phyloP scores from a whole-genome alignment of 1,140 invertebrate species.

The Eumaeus atala region DNA sequence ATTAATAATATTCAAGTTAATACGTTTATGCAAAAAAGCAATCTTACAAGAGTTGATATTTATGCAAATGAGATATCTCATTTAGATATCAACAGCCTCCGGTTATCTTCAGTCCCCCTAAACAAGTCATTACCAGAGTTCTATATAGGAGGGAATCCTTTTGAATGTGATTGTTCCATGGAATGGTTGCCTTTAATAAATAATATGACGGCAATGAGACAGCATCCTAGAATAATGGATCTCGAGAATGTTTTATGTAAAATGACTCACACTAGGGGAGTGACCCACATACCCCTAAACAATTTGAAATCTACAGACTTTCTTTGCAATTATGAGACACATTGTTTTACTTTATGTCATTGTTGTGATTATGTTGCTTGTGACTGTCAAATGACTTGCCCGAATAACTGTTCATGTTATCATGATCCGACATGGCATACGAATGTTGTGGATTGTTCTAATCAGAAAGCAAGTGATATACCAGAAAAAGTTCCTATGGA shows the following conservation, averaged over 20 bases:
- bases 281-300: conserved; percentile 79
- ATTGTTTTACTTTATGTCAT: conserved; percentile 93
- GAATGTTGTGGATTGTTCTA: conserved; percentile 93
- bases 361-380: conserved; percentile 96
- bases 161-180: conserved; percentile 93
- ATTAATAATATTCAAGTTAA: conserved; percentile 87
- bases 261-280: conserved; percentile 83
- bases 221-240: conserved; percentile 90
- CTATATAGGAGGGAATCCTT: conserved; percentile 91
- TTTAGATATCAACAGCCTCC: conserved; percentile 86
- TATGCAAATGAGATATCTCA: conserved; percentile 90
- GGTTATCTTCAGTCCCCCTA: conserved; percentile 81
- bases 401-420: conserved; percentile 92
- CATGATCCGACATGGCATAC: conserved; percentile 94
- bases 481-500: conserved; percentile 94
- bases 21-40: conserved; percentile 88
- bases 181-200: conserved; percentile 92
- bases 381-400: conserved; percentile 96
- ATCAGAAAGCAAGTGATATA: conserved; percentile 81
- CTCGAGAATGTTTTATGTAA: conserved; percentile 88
- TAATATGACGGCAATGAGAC: conserved; percentile 85
- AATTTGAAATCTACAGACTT: conserved; percentile 84
- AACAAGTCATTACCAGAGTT: conserved; percentile 87
- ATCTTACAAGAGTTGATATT: conserved; percentile 90
- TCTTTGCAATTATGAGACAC: conserved; percentile 91